Evolutionary conservation across 2,797 vertebrate species (phyloP).

Genomic region (Novumbra hubbsi): DNA sequence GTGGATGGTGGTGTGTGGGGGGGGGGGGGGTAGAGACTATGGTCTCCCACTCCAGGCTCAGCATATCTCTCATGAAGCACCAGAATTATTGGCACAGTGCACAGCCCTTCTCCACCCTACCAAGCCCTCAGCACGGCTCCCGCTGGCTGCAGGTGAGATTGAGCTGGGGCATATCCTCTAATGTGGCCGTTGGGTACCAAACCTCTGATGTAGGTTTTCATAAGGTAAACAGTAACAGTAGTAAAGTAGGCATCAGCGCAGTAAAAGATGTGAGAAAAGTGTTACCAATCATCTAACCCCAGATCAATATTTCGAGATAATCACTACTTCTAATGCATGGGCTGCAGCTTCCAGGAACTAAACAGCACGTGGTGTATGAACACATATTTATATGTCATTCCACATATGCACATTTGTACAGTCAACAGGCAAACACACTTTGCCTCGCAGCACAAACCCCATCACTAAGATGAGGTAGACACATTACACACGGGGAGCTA

Average conservation of each 20-base stretch:
- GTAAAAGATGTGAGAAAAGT: conserved; percentile 5
- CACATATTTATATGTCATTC: conserved; percentile 4
- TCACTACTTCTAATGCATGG: conserved; percentile 15
- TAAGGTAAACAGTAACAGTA: neutral
- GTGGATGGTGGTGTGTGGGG: neutral
- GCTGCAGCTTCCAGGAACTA: neutral
- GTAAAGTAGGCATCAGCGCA: neutral
- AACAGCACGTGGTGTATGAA: neutral
- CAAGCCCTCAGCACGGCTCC: neutral
- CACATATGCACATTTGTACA: neutral
- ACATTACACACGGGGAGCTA: conserved; percentile 17
- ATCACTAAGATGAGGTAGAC: conserved; percentile 6
- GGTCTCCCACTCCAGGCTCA: neutral
- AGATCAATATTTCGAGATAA: neutral
- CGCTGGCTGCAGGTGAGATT: neutral
- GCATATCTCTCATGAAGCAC: neutral
- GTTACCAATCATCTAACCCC: conserved; percentile 14
- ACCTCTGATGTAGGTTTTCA: neutral
- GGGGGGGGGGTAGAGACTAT: neutral
- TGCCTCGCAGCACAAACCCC: neutral
- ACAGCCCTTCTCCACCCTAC: neutral
- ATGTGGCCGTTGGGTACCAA: neutral
- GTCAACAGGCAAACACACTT: neutral
- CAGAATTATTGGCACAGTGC: neutral
- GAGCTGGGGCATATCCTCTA: neutral